Percentiles rank a stretch among this genome's conserved stretches.
These are phyloP conservation scores for Pelmatolapia mariae DNA, from an alignment of 2,113 vertebrate species.

Conservation along the genomic window DNA sequence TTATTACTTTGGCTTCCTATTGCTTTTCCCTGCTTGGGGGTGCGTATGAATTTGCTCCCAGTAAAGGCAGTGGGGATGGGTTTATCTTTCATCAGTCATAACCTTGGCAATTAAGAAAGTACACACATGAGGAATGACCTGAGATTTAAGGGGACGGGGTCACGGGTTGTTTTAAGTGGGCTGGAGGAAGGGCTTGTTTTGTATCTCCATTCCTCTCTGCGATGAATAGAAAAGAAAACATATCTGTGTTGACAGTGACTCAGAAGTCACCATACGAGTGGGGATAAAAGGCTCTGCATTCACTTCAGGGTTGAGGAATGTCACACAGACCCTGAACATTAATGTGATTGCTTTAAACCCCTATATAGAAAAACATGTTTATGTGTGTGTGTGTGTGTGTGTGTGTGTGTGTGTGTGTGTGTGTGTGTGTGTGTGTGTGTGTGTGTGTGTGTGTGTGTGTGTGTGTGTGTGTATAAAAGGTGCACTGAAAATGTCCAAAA, in stretches of 20 bases:
- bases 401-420: neutral
- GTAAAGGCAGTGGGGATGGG: constrained; percentile 22
- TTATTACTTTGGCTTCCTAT: constrained; percentile 70
- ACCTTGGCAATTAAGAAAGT: constrained; percentile 46
- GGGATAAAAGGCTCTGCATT: neutral
- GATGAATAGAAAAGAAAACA: neutral
- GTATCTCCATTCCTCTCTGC: neutral
- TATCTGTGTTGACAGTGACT: neutral
- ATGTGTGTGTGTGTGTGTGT: fast-evolving
- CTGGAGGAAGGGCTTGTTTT: neutral
- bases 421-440: neutral
- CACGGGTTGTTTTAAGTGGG: constrained; percentile 2
- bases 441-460: neutral
- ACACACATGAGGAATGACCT: constrained; percentile 37
- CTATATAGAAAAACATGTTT: neutral
- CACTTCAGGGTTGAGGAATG: neutral
- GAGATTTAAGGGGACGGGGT: constrained; percentile 22
- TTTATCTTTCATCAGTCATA: constrained; percentile 59
- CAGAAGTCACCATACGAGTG: neutral
- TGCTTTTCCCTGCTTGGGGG: constrained; percentile 65
- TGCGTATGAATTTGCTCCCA: constrained; percentile 25
- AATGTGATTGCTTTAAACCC: neutral
- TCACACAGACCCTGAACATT: neutral
- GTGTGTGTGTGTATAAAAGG: fast-evolving
- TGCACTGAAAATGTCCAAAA: neutral